Percentiles rank a stretch among this genome's conserved stretches.
Evolutionary conservation across 2,797 vertebrate genomes (phyloP).

Genomic region (Carapus acus): DNA sequence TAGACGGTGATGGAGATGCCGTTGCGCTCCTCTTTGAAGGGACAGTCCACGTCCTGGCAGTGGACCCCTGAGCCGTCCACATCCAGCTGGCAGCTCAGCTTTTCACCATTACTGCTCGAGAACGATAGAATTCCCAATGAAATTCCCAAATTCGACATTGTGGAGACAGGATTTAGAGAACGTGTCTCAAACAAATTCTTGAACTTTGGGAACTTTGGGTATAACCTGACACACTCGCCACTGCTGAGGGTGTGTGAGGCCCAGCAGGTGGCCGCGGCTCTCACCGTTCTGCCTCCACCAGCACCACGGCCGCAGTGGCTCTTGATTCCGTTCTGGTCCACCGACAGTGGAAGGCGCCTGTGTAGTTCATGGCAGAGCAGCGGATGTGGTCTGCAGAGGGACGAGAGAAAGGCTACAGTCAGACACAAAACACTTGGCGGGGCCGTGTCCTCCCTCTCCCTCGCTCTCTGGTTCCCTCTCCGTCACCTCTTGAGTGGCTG

Average conservation of each 20-base stretch:
- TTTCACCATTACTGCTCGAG: slow-evolving; percentile 31
- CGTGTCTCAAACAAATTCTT: too few species aligned
- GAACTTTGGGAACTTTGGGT: too few species aligned
- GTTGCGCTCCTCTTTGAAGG: slow-evolving; percentile 51
- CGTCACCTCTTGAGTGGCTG: slow-evolving; percentile 35
- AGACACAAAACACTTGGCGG: not conserved
- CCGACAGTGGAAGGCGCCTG: slow-evolving; percentile 62
- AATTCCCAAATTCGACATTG: too few species aligned
- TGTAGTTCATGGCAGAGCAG: slow-evolving; percentile 66
- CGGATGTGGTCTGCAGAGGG: slow-evolving; percentile 59
- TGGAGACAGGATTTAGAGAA: too few species aligned
- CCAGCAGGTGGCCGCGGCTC: not conserved
- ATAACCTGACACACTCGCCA: too few species aligned
- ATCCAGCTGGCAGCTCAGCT: slow-evolving; percentile 44
- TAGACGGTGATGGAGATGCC: slow-evolving; percentile 47
- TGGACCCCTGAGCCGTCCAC: slow-evolving; percentile 39
- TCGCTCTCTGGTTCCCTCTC: not conserved
- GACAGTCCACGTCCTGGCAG: slow-evolving; percentile 49
- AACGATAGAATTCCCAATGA: too few species aligned
- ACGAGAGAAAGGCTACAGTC: slow-evolving; percentile 10
- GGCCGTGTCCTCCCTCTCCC: not conserved
- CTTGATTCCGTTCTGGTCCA: slow-evolving; percentile 49
- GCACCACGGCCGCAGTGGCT: slow-evolving; percentile 49
- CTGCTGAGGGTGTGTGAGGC: too few species aligned
- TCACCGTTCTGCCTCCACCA: slow-evolving; percentile 64